Base-by-base conservation (phyloP, 2,113 vertebrate species). In the Tachuris rubrigastra region DNA sequence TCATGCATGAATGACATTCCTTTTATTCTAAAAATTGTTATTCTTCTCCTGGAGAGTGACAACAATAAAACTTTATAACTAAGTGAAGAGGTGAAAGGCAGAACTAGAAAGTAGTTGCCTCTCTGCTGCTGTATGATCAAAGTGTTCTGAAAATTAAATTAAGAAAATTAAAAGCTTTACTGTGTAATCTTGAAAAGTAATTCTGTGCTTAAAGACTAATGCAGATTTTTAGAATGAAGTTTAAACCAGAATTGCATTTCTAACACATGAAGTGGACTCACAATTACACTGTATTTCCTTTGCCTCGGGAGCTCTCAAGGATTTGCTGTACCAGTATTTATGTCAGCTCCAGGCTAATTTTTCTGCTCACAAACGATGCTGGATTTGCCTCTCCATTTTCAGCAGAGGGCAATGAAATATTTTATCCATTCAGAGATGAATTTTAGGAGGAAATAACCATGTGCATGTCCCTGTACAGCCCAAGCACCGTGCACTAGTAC, bases 141-240 rank as follows among this genome's bases (percentile, higher is more conserved):
- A 87, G 42, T 0, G 0, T 28, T 80, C 21, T 85, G 44, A 80
- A 79, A 93, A 92, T 91, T 85, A 93, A 92, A 92, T 81, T 78
- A 81, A 62, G 37, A 76, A 74, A 94, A 95, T 90, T 66, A 94
- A 95, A 92, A 25, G 27, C 65, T 96, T 92, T 90, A 22, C 13
- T 56, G 10, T 41, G 6, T 21, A 92, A 89, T 90, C 68, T 39
- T 89, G 37, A 95, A 93, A 86, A 10, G 30, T 21, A 95, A 81
- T 91, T 95, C 59, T 59, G 52, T 87, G 84, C 80, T 82, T 80
- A 74, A 95, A 93, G 90, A 55, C n/a, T 80, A 90, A 63, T n/a
- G 21, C 21, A 92, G 47, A 33, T 77, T 95, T 68, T 75, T 33
- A 86, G 46, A 63, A 86, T 27, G 30, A 91, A 50, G n/a, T 84